Percentiles rank a stretch among this genome's conserved stretches.
phyloP scores from a whole-genome alignment of 2,113 vertebrate species.

The Bubo blakistoni region DNA sequence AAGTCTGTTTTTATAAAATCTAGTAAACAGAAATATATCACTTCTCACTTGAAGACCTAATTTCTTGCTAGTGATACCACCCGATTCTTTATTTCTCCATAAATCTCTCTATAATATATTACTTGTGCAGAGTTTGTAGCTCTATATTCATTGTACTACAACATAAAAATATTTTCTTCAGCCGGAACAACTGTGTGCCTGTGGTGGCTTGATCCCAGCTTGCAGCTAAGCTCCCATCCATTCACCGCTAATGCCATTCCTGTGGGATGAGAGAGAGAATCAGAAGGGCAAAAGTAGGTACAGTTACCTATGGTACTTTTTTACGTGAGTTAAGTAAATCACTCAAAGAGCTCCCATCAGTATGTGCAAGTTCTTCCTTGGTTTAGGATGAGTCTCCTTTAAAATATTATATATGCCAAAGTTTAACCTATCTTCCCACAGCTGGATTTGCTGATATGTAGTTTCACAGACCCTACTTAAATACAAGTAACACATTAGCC shows the following conservation, averaged over 20 bases:
- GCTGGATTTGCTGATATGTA: neutral
- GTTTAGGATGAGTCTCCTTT: neutral
- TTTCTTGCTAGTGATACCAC: neutral
- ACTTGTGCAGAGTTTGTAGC: neutral
- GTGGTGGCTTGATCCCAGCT: neutral
- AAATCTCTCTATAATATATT: neutral
- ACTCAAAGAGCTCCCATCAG: neutral
- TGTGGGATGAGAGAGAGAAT: fast-evolving
- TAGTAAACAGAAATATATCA: neutral
- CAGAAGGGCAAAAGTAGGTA: neutral
- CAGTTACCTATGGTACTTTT: neutral
- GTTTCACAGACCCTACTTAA: neutral
- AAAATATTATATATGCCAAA: neutral
- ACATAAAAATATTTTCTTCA: no score
- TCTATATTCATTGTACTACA: neutral
- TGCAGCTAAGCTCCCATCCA: neutral
- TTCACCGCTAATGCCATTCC: neutral
- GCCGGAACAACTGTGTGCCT: neutral
- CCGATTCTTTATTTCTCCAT: neutral
- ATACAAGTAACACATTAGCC: neutral
- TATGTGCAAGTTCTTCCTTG: neutral
- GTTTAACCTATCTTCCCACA: neutral
- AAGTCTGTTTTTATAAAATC: neutral
- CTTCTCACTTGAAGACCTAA: neutral
- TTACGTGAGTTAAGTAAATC: neutral